Evolutionary conservation across 2,113 vertebrate genomes (phyloP).

Genomic region (Archocentrus centrarchus): DNA sequence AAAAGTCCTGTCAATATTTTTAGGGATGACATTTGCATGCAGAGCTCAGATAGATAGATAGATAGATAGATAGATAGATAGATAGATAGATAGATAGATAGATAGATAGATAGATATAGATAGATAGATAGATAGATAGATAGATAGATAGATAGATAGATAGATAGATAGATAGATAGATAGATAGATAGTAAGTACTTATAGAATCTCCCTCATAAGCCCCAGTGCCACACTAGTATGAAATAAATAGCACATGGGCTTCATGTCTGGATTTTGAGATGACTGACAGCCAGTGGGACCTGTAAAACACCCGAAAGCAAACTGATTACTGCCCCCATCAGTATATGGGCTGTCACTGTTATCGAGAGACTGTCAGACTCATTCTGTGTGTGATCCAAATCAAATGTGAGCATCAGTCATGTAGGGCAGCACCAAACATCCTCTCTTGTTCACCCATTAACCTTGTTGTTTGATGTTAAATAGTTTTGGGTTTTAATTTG

Average conservation of each 20-base stretch:
- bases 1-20: not conserved
- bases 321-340: slow-evolving; percentile 65
- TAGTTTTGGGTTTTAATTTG: slow-evolving; percentile 66
- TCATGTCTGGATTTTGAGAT: slow-evolving; percentile 33
- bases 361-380: slow-evolving; percentile 73
- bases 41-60: not conserved
- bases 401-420: slow-evolving; percentile 77
- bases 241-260: slow-evolving; percentile 45
- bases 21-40: not conserved
- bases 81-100: no score
- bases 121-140: not conserved
- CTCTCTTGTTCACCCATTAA: slow-evolving; percentile 74
- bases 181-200: slow-evolving; percentile 15
- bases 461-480: slow-evolving; percentile 74
- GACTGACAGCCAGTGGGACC: slow-evolving; percentile 73
- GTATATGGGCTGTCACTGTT: slow-evolving; percentile 67
- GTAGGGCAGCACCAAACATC: slow-evolving; percentile 62
- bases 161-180: not conserved
- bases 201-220: slow-evolving; percentile 44
- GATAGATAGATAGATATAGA: no score
- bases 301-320: slow-evolving; percentile 74
- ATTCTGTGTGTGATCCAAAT: slow-evolving; percentile 67
- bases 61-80: no score
- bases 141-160: slow-evolving; percentile 1
- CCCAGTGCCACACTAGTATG: not conserved